phyloP scores from a whole-genome alignment of 2,888 invertebrate genomes.

The Yponomeuta evonymella region DNA sequence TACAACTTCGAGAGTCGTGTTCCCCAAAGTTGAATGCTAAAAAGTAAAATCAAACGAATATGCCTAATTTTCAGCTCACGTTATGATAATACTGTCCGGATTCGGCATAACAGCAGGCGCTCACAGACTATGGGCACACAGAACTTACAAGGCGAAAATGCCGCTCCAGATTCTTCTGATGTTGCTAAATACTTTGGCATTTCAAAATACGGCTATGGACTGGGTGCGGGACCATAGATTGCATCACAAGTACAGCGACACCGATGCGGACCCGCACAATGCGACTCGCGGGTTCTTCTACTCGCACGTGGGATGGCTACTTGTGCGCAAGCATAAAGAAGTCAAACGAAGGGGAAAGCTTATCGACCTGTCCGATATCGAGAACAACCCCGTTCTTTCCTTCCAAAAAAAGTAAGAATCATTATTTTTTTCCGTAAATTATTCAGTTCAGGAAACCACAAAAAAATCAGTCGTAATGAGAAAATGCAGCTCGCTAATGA shows the following conservation, averaged over 20 bases:
- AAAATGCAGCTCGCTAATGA: neutral
- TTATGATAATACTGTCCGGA: constrained; percentile 12
- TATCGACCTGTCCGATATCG: constrained; percentile 81
- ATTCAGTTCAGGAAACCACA: neutral
- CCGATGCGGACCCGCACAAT: constrained; percentile 86
- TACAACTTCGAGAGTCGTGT: too few relatives aligned
- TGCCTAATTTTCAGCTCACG: constrained; percentile 14
- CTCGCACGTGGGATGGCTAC: constrained; percentile 87
- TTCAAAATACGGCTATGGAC: constrained; percentile 67
- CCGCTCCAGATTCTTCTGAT: constrained; percentile 32
- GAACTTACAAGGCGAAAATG: constrained; percentile 31
- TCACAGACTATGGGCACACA: constrained; percentile 36
- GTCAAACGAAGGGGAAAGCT: constrained; percentile 80
- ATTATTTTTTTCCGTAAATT: neutral
- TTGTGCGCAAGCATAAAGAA: constrained; percentile 83
- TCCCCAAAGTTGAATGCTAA: too few relatives aligned
- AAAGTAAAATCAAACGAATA: neutral
- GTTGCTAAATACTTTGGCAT: constrained; percentile 31
- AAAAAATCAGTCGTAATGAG: too few relatives aligned
- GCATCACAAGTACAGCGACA: constrained; percentile 85
- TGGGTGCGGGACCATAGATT: constrained; percentile 77
- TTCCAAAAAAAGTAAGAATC: constrained; percentile 78
- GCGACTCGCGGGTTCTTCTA: constrained; percentile 86
- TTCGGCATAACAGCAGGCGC: constrained; percentile 34
- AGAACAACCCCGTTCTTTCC: constrained; percentile 78